phyloP scores from a whole-genome alignment of 2,113 vertebrate genomes.

The Scortum barcoo region DNA sequence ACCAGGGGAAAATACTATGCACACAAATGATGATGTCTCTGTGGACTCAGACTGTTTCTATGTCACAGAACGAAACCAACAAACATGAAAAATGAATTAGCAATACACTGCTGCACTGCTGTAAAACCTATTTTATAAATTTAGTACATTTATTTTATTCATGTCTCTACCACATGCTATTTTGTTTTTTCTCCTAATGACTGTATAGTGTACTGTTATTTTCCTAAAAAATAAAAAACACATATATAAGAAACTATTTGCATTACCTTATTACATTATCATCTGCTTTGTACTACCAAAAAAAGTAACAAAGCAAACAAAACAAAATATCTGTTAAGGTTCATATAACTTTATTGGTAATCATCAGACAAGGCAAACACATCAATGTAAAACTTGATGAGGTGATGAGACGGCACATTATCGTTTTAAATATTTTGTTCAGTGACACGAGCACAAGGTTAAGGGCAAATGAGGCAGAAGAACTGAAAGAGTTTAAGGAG shows the following conservation, averaged over 20 bases:
- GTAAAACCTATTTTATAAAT: not conserved
- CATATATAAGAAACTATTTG: not conserved
- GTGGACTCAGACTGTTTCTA: too few species aligned
- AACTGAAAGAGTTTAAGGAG: not conserved
- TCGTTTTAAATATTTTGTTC: slow-evolving; percentile 77
- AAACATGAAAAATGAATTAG: too few species aligned
- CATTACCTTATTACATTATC: too few species aligned
- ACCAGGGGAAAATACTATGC: not conserved
- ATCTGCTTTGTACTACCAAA: not conserved
- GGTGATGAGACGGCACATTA: slow-evolving; percentile 42
- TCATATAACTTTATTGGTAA: slow-evolving; percentile 78
- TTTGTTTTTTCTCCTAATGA: not conserved
- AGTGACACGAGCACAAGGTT: slow-evolving; percentile 25
- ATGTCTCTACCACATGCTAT: too few species aligned
- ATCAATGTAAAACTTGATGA: slow-evolving; percentile 47
- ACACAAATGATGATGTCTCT: not conserved
- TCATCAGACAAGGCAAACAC: slow-evolving; percentile 58
- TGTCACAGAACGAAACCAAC: too few species aligned
- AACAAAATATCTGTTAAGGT: slow-evolving; percentile 13
- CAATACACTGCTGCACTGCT: not conserved
- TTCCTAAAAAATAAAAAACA: not conserved
- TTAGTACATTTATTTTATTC: not conserved
- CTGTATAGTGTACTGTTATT: not conserved
- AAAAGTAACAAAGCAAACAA: not conserved
- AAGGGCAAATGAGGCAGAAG: slow-evolving; percentile 7